Base-by-base conservation (phyloP, 2,113 vertebrate species). In the Synchiropus splendidus region DNA sequence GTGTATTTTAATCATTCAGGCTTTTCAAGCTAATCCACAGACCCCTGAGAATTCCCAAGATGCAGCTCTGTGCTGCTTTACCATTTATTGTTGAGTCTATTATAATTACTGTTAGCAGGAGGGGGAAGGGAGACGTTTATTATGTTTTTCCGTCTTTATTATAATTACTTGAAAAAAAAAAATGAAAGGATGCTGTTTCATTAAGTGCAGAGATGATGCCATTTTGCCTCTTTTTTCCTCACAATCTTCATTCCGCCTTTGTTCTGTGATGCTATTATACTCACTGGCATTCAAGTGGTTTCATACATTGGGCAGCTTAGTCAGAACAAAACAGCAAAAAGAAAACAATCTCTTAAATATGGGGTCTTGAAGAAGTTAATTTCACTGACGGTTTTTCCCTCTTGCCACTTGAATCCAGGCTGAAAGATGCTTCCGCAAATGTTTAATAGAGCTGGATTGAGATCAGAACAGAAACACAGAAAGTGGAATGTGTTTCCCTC, bases 1-100 rank as follows among this genome's bases (percentile, higher is more conserved):
- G 95, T 98, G 94, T 98, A 97, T 98, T 97, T 98, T 98, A 98
- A 98, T 98, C 94, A 98, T 98, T 98, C 95, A 97, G 94, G 95
- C 95, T 98, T 97, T 97, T 95, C 89, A 85, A 94, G 94, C 94
- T 98, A 98, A 98, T 98, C 95, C 95, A 97, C 94, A 94, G 92
- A 94, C 95, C 93, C 95, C 89, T 89, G 95, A 98, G 95, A 98
- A 95, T 98, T 97, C 92, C 92, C 90, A 92, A 98, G 95, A 98
- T 96, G 95, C 94, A 90, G 91, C 93, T 91, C 90, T 92, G 91
- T 89, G 89, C 95, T 97, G 92, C 92, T 97, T 97, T 95, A 97
- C 95, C 92, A 98, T 97, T 97, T 98, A 98, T 96, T 98, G 92
- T 98, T 93, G 91, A 97, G 95, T 98, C 95, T 98, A 92, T 97